Conservation (phyloP, 2,113 vertebrate genomes). For the Tretioscincus oriximinensis region DNA sequence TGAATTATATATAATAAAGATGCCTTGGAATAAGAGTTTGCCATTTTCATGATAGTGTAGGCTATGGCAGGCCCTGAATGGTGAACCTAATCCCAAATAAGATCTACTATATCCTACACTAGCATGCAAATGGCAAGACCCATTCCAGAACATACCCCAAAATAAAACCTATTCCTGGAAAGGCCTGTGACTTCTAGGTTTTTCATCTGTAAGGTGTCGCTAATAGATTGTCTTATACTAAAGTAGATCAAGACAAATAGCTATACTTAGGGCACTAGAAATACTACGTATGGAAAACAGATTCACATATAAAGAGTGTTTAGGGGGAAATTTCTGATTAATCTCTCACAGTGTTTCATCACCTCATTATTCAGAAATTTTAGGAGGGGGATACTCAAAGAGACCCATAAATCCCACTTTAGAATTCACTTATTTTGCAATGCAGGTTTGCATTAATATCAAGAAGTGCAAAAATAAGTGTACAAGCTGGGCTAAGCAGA, state of each 20-base stretch:
- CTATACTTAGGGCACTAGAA: rapidly evolving
- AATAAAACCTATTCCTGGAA: not conserved
- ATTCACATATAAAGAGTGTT: not conserved
- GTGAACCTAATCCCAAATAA: too few species aligned
- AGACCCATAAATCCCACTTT: not conserved
- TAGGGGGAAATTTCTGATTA: not conserved
- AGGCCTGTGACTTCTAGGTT: not conserved
- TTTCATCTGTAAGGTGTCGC: not conserved
- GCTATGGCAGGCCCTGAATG: too few species aligned
- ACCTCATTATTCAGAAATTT: not conserved
- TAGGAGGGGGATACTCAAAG: not conserved
- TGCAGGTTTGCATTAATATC: not conserved
- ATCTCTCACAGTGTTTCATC: not conserved
- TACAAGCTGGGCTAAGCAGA: constrained; percentile 45
- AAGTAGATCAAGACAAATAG: not conserved
- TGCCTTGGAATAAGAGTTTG: too few species aligned
- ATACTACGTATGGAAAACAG: not conserved
- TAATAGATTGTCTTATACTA: not conserved
- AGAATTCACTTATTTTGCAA: not conserved
- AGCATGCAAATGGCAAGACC: too few species aligned
- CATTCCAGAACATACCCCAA: too few species aligned
- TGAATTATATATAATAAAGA: too few species aligned
- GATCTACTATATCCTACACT: too few species aligned
- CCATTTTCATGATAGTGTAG: too few species aligned
- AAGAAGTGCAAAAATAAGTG: constrained; percentile 32